Evolutionary conservation across 2,888 invertebrate species (phyloP), one percentile per base, ranked within the genome.

Genomic region (Eupithecia abbreviata): DNA sequence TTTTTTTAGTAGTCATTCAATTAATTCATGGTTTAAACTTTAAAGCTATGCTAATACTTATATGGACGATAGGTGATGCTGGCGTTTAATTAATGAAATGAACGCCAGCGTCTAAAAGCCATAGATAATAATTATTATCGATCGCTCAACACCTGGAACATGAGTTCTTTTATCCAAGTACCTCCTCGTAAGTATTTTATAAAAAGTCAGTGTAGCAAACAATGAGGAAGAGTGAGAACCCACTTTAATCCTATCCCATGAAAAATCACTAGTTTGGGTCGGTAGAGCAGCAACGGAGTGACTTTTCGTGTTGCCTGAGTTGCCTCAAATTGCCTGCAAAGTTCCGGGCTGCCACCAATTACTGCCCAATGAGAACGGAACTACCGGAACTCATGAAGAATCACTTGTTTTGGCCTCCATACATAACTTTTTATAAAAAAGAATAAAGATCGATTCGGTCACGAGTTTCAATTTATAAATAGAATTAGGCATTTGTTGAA

Each of bases 251-350:
- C 18, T 18, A 18, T 58, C 18, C 18, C 18, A 30, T 58, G 58
- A 58, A 18, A 58, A 10, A 10, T 58, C 10, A 10, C 66, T 15
- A 13, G 15, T 13, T 41, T 41, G 41, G 13, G 66, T 66, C 7
- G 66, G 66, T 66, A 58, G 66, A 65, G 65, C 49, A 30, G n/a
- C 62, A 6, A 6, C 3, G 51, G 71, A 75, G 74, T 71, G 66
- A 66, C 51, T 66, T 75, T 9, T 71, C 51, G 45, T 75, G 74
- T 75, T 71, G 13, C 51, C 51, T 51, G 30, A 66, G 71, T 74
- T 71, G 15, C 45, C 66, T 66, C 74, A 71, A 71, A 66, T 71
- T 12, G 58, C 18, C 30, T 30, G 43, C 5, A 49, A 51, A 66
- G 65, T 66, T 71, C 47, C 55, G 43, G 74, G 13, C 71, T 51